phyloP scores from a whole-genome alignment of 2,888 invertebrate species.

The Stenchaetothrips biformis region DNA sequence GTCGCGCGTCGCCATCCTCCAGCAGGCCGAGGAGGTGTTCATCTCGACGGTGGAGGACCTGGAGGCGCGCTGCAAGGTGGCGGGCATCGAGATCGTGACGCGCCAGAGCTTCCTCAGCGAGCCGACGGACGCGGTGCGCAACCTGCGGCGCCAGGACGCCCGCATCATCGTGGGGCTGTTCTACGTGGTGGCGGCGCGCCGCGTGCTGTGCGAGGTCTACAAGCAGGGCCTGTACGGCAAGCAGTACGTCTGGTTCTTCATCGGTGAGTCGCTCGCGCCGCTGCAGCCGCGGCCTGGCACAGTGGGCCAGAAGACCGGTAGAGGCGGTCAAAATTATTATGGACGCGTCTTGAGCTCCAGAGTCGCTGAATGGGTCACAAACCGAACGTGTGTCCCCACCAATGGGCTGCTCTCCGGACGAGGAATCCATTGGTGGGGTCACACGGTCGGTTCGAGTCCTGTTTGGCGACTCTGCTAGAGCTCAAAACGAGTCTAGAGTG shows the following conservation, averaged over 20 bases:
- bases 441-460: too few species aligned
- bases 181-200: conserved; percentile 94
- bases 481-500: too few species aligned
- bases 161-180: conserved; percentile 96
- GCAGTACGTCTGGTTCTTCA: conserved; percentile 98
- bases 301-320: too few species aligned
- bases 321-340: too few species aligned
- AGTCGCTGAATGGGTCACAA: too few species aligned
- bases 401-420: too few species aligned
- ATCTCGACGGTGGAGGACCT: conserved; percentile 96
- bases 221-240: conserved; percentile 90
- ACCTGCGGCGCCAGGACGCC: conserved; percentile 91
- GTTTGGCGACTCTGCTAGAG: too few species aligned
- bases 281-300: too few species aligned
- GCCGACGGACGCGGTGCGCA: conserved; percentile 92
- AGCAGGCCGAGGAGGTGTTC: conserved; percentile 98
- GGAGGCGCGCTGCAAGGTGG: conserved; percentile 86
- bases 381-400: too few species aligned
- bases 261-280: conserved; percentile 62
- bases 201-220: conserved; percentile 95
- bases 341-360: too few species aligned
- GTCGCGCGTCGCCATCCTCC: conserved; percentile 94
- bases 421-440: too few species aligned
- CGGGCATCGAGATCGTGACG: conserved; percentile 91
- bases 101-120: conserved; percentile 96